These are phyloP conservation scores for Cebus imitator DNA, from an alignment of 2,113 vertebrate genomes.

Conservation along the genomic window DNA sequence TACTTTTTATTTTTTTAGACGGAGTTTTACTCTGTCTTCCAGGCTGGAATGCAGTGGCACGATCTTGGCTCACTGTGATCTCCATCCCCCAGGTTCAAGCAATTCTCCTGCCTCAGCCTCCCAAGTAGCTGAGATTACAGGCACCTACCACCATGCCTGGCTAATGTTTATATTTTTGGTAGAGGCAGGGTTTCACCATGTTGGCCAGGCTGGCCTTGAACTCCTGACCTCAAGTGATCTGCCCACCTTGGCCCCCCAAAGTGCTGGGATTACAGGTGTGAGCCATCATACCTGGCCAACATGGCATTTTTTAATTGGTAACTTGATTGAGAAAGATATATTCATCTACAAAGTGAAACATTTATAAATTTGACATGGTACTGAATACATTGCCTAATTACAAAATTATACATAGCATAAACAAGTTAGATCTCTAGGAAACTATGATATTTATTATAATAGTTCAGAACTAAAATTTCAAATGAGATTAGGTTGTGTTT, in stretches of 20 bases:
- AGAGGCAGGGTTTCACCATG: background rate
- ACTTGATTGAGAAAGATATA: background rate
- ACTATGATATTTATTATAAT: background rate
- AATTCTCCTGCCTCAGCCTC: background rate
- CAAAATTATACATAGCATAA: background rate
- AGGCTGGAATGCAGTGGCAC: background rate
- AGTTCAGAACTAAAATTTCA: slow-evolving; percentile 14
- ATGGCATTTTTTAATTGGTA: slow-evolving; percentile 10
- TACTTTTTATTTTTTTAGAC: background rate
- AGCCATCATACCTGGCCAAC: background rate
- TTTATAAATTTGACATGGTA: slow-evolving; percentile 15
- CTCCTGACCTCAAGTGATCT: background rate
- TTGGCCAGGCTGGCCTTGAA: background rate
- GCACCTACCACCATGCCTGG: background rate
- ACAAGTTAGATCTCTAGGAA: slow-evolving; percentile 3
- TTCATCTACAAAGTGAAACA: slow-evolving; percentile 14
- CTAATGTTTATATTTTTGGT: background rate
- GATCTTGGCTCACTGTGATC: background rate
- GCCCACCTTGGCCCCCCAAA: no score
- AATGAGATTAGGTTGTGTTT: background rate
- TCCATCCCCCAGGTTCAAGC: background rate
- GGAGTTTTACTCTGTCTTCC: background rate
- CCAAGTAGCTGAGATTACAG: background rate
- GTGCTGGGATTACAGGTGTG: no score
- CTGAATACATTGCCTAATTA: slow-evolving; percentile 36